These are phyloP conservation scores for Oreochromis tanganicae DNA, from an alignment of 2,113 vertebrate species.

Conservation along the genomic window DNA sequence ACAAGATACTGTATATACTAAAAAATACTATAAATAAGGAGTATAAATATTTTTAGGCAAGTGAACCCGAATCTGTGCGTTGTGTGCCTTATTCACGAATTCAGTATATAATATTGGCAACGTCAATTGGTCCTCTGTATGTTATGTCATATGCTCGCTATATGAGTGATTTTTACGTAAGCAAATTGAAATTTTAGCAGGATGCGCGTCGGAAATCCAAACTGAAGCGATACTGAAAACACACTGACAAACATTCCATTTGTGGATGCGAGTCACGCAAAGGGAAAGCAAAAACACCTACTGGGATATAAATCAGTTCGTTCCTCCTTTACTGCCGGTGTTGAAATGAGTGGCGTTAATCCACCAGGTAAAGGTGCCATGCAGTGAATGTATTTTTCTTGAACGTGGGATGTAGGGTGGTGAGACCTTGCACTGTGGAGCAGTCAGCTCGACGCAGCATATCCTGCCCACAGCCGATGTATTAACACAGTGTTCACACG, in stretches of 20 bases:
- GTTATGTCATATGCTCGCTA: conserved; percentile 43
- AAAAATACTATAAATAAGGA: conserved; percentile 76
- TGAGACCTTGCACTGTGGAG: conserved; percentile 51
- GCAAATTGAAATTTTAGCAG: conserved; percentile 17
- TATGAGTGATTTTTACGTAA: conserved; percentile 24
- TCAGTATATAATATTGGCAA: conserved; percentile 69
- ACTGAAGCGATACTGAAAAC: conserved; percentile 32
- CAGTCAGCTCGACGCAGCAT: conserved; percentile 28
- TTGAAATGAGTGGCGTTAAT: conserved; percentile 45
- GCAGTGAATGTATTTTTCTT: conserved; percentile 68
- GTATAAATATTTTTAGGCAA: conserved; percentile 88
- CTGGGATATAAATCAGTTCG: neutral
- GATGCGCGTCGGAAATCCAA: conserved; percentile 14
- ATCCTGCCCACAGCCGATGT: conserved; percentile 44
- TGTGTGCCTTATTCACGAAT: conserved; percentile 97
- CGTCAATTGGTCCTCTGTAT: conserved; percentile 80
- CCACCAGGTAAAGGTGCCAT: conserved; percentile 57
- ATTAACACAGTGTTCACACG: conserved; percentile 53
- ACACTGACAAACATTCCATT: conserved; percentile 74
- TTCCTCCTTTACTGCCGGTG: conserved; percentile 22
- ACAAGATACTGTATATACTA: conserved; percentile 88
- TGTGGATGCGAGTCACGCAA: neutral
- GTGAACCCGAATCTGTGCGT: conserved; percentile 97
- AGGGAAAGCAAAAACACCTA: neutral
- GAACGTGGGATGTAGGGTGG: conserved; percentile 56